Evolutionary conservation across 2,888 invertebrate species (phyloP).

Genomic region (Sinopyrophorus schimmeli): DNA sequence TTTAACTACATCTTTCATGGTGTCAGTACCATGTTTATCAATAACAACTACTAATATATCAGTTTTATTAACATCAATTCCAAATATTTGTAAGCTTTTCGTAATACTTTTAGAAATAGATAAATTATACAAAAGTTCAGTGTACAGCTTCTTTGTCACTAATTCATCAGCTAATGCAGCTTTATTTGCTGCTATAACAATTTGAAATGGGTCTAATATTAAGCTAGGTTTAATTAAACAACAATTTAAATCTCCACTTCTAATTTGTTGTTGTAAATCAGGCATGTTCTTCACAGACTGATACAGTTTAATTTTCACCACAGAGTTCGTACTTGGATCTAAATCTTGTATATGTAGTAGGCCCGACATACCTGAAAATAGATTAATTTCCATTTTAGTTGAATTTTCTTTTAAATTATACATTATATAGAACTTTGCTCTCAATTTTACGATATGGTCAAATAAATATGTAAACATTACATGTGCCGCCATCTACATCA

Average conservation of each 20-base stretch:
- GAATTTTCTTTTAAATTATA: too few relatives aligned
- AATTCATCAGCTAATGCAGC: conserved; percentile 62
- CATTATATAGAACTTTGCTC: too few relatives aligned
- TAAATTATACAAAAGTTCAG: conserved; percentile 70
- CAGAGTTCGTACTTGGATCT: conserved; percentile 42
- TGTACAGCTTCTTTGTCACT: conserved; percentile 65
- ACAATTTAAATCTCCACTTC: conserved; percentile 63
- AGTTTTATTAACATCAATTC: conserved; percentile 58
- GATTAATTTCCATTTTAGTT: too few relatives aligned
- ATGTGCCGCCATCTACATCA: too few relatives aligned
- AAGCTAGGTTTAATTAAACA: conserved; percentile 65
- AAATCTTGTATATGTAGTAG: too few relatives aligned
- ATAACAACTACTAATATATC: conserved; percentile 57
- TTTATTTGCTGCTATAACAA: conserved; percentile 69
- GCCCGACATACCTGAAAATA: too few relatives aligned
- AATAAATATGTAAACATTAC: too few relatives aligned
- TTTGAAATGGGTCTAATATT: conserved; percentile 64
- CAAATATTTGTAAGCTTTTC: conserved; percentile 68
- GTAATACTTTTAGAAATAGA: conserved; percentile 71
- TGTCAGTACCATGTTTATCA: conserved; percentile 44
- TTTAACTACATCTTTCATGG: conserved; percentile 40
- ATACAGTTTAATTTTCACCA: conserved; percentile 57
- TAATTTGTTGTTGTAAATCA: conserved; percentile 59
- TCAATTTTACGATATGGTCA: too few relatives aligned
- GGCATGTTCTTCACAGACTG: conserved; percentile 63